Conservation (phyloP, 2,888 invertebrate species). For the Hydrotaea cyrtoneurina region DNA sequence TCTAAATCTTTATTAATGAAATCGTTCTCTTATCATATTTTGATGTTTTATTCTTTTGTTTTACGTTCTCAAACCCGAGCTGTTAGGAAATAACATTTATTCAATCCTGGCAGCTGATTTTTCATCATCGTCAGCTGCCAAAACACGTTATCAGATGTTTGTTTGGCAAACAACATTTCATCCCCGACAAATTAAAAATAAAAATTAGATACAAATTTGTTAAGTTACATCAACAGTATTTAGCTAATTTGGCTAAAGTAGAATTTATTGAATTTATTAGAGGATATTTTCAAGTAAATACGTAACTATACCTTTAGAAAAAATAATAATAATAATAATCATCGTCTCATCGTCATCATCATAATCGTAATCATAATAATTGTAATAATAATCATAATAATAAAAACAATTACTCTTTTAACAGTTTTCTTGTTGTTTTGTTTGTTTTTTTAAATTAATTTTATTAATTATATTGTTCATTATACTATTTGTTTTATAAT, state of each 20-base stretch:
- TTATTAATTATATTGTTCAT: slow-evolving; percentile 26
- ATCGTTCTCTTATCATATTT: slow-evolving; percentile 14
- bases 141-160: neutral
- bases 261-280: slow-evolving; percentile 38
- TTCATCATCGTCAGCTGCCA: too few relatives aligned
- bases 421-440: slow-evolving; percentile 11
- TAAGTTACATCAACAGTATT: slow-evolving; percentile 38
- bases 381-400: neutral
- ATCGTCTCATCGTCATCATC: neutral
- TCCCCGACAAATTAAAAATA: slow-evolving; percentile 4
- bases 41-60: neutral
- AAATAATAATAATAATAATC: slow-evolving; percentile 28
- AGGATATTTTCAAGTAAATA: slow-evolving; percentile 41
- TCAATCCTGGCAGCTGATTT: neutral
- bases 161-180: neutral
- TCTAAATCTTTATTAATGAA: slow-evolving; percentile 28
- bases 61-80: neutral
- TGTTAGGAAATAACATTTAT: neutral
- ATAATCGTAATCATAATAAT: too few relatives aligned
- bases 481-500: slow-evolving; percentile 28
- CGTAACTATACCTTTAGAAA: slow-evolving; percentile 38
- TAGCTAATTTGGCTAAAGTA: slow-evolving; percentile 43
- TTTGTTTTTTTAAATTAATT: slow-evolving; percentile 23
- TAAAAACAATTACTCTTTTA: slow-evolving; percentile 34
- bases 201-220: slow-evolving; percentile 31